phyloP scores from a whole-genome alignment of 2,888 invertebrate species.

The Rhyacophila evoluta region DNA sequence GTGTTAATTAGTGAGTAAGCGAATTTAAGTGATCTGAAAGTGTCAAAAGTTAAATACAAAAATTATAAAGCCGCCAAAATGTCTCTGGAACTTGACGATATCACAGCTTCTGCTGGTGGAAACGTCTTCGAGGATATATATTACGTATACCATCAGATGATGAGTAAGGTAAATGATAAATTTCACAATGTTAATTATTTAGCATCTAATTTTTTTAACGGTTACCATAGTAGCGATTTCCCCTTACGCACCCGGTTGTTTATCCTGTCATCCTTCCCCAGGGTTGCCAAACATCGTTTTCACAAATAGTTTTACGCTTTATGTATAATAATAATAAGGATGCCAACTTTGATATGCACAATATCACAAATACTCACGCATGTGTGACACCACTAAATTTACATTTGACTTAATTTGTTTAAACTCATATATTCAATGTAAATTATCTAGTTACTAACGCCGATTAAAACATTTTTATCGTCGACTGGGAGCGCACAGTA shows the following conservation, averaged over 20 bases:
- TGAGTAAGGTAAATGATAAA: slow-evolving; percentile 33
- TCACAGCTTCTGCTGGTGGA: slow-evolving; percentile 72
- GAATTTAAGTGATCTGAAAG: background rate
- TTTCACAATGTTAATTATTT: background rate
- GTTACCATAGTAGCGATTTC: too few relatives aligned
- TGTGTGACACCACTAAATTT: background rate
- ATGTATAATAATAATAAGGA: too few relatives aligned
- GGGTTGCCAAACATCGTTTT: background rate
- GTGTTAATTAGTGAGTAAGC: slow-evolving; percentile 30
- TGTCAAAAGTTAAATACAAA: background rate
- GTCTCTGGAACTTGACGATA: slow-evolving; percentile 76
- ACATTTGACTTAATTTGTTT: background rate
- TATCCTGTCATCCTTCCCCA: background rate
- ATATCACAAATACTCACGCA: background rate
- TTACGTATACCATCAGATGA: slow-evolving; percentile 73
- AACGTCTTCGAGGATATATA: slow-evolving; percentile 82
- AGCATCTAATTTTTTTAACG: too few relatives aligned
- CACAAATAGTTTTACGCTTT: too few relatives aligned
- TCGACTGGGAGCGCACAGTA: background rate
- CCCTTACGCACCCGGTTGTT: background rate
- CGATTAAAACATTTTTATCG: background rate
- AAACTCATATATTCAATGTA: background rate
- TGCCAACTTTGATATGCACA: background rate
- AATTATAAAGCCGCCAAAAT: slow-evolving; percentile 63
- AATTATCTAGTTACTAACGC: background rate